A percentile compares a stretch with the other conserved stretches of the same genome.
phyloP scores from a whole-genome alignment of 2,113 vertebrate genomes.

The Capra hircus region DNA sequence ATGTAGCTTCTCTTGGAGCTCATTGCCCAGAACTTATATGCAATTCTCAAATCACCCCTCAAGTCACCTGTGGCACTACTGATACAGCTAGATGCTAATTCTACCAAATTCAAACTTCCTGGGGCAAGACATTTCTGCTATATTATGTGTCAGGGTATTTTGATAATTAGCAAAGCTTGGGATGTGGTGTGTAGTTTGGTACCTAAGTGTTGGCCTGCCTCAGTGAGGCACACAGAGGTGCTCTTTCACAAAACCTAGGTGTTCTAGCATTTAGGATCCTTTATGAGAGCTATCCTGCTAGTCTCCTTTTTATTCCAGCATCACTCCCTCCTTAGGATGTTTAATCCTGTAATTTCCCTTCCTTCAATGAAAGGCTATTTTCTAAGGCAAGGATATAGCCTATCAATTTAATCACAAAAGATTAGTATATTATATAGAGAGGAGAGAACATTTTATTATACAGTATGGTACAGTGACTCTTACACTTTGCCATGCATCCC shows the following conservation, averaged over 20 bases:
- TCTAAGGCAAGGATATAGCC: background rate
- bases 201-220: background rate
- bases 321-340: background rate
- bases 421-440: background rate
- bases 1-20: no score
- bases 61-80: background rate
- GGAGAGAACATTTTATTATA: background rate
- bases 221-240: background rate
- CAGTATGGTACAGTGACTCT: background rate
- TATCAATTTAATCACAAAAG: background rate
- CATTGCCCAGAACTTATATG: fast-evolving
- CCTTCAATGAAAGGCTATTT: background rate
- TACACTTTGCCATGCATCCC: background rate
- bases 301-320: background rate
- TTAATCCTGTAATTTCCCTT: background rate
- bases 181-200: background rate
- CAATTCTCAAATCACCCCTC: background rate
- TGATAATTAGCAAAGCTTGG: background rate
- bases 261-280: background rate
- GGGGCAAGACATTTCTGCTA: background rate
- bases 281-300: background rate
- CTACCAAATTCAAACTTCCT: background rate
- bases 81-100: background rate
- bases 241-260: no score
- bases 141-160: background rate